Evolutionary conservation across 1,140 invertebrate genomes (phyloP), one percentile per base, ranked within the genome.

Genomic region (Brachionus koreanus): DNA sequence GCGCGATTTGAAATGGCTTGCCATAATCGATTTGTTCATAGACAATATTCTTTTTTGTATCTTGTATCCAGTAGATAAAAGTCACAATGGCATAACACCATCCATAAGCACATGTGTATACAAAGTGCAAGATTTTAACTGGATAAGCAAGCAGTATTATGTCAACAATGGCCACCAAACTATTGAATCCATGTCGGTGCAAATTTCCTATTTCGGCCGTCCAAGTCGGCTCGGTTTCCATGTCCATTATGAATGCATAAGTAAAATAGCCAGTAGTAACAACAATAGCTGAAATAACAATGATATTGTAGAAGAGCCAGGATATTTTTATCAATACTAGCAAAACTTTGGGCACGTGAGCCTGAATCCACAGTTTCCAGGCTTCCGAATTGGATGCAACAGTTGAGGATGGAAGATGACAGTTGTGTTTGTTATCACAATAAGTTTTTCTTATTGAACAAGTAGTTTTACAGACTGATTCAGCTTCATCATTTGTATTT

Each of bases 131-230:
- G 35, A 79, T 61, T 61, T 42, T 39, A 4, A 79, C 76, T 29
- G 76, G 76, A 37, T 79, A 79, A 29, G 76, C 76, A 10, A 79
- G 37, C 7, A 79, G 5, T 9, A 79, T 61, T 35, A 79, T 61
- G 49, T 79, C 76, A 23, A 79, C 29, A 79, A 79, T 65, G 29
- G 76, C 76, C 4, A 79, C 76, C 0, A 79, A 7, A 79, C 76
- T 79, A 42, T 79, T 79, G 49, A 79, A 39, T 19, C 76, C 76
- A 42, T 79, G 76, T n/a, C 76, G 46, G 5, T 79, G 76, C 5
- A 79, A 19, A 43, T 79, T 79, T 16, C 76, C 76, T 9, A 79
- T 65, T 35, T 79, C 76, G 29, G 49, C 61, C 16, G 57, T 65
- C 49, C 49, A 65, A 42, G 49, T 65, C n/a, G 76, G 49, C 49